Conservation (phyloP, 2,797 vertebrate genomes). For the Hoplostethus mediterraneus region DNA sequence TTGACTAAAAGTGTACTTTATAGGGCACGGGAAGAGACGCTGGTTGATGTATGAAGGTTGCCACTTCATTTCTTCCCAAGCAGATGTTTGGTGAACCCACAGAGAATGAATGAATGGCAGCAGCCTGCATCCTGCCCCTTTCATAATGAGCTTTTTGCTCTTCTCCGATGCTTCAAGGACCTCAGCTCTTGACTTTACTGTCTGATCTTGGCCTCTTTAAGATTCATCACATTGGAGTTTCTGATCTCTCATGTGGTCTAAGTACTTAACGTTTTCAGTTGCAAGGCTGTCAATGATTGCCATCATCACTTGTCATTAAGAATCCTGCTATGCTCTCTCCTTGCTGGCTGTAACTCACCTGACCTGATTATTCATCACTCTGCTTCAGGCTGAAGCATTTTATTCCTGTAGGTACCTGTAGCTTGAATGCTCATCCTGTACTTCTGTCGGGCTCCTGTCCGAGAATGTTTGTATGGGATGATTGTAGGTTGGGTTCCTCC, state of each 20-base stretch:
- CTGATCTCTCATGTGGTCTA: background rate
- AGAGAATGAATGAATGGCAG: background rate
- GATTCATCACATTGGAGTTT: background rate
- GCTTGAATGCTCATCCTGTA: too few relatives aligned
- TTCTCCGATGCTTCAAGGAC: background rate
- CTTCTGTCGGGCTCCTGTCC: too few relatives aligned
- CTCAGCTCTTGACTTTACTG: background rate
- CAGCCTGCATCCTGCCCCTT: background rate
- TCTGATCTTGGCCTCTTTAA: background rate
- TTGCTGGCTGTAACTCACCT: background rate
- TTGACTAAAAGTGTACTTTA: too few relatives aligned
- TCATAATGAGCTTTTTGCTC: background rate
- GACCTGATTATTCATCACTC: background rate
- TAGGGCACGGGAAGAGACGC: too few relatives aligned
- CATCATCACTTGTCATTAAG: background rate
- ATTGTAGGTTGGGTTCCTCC: too few relatives aligned
- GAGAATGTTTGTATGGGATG: too few relatives aligned
- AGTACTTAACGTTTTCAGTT: background rate
- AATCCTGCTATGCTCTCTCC: background rate
- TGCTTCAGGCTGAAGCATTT: background rate
- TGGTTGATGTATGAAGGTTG: background rate
- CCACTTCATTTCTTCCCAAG: slow-evolving; percentile 33
- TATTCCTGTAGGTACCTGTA: too few relatives aligned
- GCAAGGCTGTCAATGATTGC: background rate
- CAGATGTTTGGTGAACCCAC: background rate